phyloP scores from a whole-genome alignment of 1,140 invertebrate species.

The Hermatobates lingyangjiaoensis region DNA sequence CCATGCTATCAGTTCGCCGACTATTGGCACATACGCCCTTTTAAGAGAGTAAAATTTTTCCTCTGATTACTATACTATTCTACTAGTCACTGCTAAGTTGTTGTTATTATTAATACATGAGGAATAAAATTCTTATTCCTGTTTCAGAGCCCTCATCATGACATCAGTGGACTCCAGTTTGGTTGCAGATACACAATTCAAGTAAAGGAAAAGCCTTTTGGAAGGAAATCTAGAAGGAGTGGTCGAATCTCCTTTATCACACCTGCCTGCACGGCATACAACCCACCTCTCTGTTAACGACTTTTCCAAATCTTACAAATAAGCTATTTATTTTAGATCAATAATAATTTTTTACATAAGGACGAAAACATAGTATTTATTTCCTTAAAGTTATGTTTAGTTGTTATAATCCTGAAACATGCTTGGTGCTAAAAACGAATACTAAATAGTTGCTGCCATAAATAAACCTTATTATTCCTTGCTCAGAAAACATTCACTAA shows the following conservation, averaged over 20 bases:
- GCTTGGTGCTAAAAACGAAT: no score
- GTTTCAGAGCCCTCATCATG: conserved; percentile 5
- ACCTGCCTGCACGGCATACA: not conserved
- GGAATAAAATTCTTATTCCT: not conserved
- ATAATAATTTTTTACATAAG: no score
- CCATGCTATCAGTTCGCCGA: not conserved
- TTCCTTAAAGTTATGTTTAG: no score
- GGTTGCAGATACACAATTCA: conserved; percentile 1
- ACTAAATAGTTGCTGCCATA: no score
- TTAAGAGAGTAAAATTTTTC: not conserved
- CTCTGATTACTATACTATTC: not conserved
- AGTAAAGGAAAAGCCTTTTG: conserved; percentile 3
- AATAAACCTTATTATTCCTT: no score
- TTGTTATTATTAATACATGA: not conserved
- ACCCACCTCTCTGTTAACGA: not conserved
- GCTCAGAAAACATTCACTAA: no score
- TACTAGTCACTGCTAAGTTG: not conserved
- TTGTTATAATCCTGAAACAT: no score
- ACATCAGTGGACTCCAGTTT: not conserved
- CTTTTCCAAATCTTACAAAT: no score
- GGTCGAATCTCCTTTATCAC: conserved; percentile 4
- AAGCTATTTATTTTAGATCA: no score
- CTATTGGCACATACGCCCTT: not conserved
- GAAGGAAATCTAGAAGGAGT: conserved; percentile 2
- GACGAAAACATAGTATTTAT: no score